Base-by-base conservation (phyloP, 2,888 invertebrate species). In the Archips crataeganus region DNA sequence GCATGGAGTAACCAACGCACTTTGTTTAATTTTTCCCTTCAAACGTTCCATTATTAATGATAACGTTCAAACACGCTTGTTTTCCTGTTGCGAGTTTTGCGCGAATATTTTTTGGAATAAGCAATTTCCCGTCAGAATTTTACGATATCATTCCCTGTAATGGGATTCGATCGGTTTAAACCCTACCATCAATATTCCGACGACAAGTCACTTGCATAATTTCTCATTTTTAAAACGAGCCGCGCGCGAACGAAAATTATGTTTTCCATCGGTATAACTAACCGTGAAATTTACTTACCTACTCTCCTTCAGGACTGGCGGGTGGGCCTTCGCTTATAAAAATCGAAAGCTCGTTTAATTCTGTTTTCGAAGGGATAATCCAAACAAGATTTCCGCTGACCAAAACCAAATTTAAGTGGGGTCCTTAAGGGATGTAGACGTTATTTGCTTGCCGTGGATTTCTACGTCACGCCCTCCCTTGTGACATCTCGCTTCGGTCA, bases 141-240 rank as follows among this genome's bases (percentile, higher is more conserved):
- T 49, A 64, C 51, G 42, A 69, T 73, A 69, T 73, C 68, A 69
- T 73, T 73, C 59, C 63, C 63, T n/a, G 68, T 69, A 69, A 73
- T 39, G 49, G 57, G 59, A 49, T 73, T 68, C 73, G 68, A 64
- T 69, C 73, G 63, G 54, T 67, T 71, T 61, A 62, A 69, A 68
- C 63, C 73, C 62, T 36, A 60, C 34, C 73, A 73, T 73, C 73
- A 73, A 73, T 73, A 73, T 73, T 73, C 64, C 51, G 63, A 59
- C 32, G 68, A 69, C 49, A 68, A 73, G 68, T 73, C 63, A 64
- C 45, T 51, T 49, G 59, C 49, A 49, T 63, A 68, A 73, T 73
- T 73, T 73, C 59, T 69, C 63, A 73, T 73, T 64, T 69, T 73
- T 63, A 59, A 42, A 42, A 49, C 49, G 59, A 62, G 23, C 9